Evolutionary conservation across 1,140 invertebrate species (phyloP), one percentile per base, ranked within the genome.

Genomic region (Acromyrmex charruanus): DNA sequence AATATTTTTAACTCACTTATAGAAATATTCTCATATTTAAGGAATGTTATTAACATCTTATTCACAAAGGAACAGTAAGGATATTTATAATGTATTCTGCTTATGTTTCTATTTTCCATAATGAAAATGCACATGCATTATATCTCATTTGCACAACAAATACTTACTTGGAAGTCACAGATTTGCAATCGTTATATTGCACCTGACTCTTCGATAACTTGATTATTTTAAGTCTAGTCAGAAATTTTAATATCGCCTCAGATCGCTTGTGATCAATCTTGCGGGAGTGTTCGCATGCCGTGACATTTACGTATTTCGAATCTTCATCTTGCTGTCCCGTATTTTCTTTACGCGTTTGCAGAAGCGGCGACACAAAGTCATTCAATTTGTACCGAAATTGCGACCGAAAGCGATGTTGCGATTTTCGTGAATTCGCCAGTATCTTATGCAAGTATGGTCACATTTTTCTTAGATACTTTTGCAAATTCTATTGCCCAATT

Each of bases 371-470:
- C 21, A 77, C 21, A 0, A 59, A 49, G 7, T 51, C 58, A 66
- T 21, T 91, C n/a, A 85, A 66, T 55, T 89, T 90, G 9, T 39
- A 77, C 12, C 35, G 71, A 66, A 71, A 44, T 31, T 82, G 81
- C 68, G 84, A 18, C 18, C 72, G 77, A 69, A 88, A 84, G 16
- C 35, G 49, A 39, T 66, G 80, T 0, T 71, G 79, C 16, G 79
- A 80, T 91, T 87, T 89, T 75, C 51, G 86, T 77, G 53, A 63
- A 81, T 75, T 89, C 89, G 89, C 90, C 90, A 91, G 90, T 91
- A 87, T 91, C 86, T 58, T 53, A 53, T 44, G 9, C 61, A 35
- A 16, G 55, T 68, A 21, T 4, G 69, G 18, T 90, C 72, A 90
- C 89, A 90, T 90, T 66, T 90, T 90, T 74, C 44, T 59, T 28